Evolutionary conservation across 2,888 invertebrate species (phyloP).

Genomic region (Podabrus alpinus): DNA sequence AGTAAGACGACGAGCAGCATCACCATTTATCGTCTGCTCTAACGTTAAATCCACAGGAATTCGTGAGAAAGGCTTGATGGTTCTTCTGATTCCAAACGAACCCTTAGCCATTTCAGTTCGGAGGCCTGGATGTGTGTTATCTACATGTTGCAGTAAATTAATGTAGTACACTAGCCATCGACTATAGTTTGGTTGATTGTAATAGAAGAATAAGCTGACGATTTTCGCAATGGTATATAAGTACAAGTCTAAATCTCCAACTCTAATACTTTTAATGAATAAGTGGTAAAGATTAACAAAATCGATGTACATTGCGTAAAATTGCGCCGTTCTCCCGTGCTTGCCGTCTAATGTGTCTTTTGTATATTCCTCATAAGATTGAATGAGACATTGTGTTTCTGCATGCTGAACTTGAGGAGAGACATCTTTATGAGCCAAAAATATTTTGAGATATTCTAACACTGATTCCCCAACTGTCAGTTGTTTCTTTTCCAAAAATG

Average conservation of each 20-base stretch:
- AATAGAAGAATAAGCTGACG: conserved; percentile 33
- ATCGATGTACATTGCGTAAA: conserved; percentile 30
- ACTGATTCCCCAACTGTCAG: conserved; percentile 25
- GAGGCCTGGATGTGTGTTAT: conserved; percentile 37
- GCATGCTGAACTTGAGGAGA: conserved; percentile 32
- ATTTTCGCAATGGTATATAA: conserved; percentile 32
- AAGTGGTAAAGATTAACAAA: conserved; percentile 30
- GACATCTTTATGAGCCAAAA: conserved; percentile 28
- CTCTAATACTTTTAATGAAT: conserved; percentile 37
- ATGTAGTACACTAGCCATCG: conserved; percentile 24
- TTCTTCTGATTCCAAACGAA: conserved; percentile 37
- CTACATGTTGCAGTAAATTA: conserved; percentile 17
- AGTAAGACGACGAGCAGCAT: conserved; percentile 29
- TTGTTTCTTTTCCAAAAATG: conserved; percentile 30
- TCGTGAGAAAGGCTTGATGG: conserved; percentile 36
- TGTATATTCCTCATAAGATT: conserved; percentile 32
- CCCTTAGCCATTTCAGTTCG: conserved; percentile 26
- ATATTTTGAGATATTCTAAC: conserved; percentile 32
- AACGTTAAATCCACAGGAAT: conserved; percentile 36
- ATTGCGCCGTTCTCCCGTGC: conserved; percentile 34
- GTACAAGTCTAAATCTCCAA: conserved; percentile 35
- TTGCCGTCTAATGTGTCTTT: conserved; percentile 31
- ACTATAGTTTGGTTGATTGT: conserved; percentile 34
- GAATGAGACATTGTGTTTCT: conserved; percentile 28
- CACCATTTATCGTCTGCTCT: too few relatives aligned